Conservation (phyloP, 2,797 vertebrate genomes). For the Alfaro cultratus region DNA sequence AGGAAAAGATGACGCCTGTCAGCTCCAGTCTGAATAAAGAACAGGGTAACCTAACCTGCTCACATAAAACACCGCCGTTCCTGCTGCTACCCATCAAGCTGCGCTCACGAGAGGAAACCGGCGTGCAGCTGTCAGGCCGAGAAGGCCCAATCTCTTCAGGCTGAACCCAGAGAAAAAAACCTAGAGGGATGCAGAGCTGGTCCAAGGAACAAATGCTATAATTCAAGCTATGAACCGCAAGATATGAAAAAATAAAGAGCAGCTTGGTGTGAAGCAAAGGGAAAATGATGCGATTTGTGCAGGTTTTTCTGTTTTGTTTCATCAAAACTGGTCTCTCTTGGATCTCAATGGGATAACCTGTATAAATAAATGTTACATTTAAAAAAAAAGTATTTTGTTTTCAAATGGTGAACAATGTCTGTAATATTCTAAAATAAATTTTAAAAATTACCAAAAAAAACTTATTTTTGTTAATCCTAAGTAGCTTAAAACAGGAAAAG, state of each 20-base stretch:
- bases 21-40: slow-evolving; percentile 49
- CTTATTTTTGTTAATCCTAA: neutral
- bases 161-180: slow-evolving; percentile 1
- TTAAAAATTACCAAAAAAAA: no score
- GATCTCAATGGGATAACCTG: neutral
- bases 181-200: neutral
- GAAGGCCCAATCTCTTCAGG: slow-evolving; percentile 12
- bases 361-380: neutral
- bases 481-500: neutral
- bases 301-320: no score
- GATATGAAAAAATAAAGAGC: neutral
- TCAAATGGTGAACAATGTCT: neutral
- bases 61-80: slow-evolving; percentile 34
- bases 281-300: no score
- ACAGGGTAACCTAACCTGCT: slow-evolving; percentile 68
- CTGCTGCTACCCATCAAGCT: slow-evolving; percentile 54
- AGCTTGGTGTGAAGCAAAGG: neutral
- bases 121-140: slow-evolving; percentile 26
- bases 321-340: no score
- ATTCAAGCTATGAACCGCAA: neutral
- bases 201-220: no score
- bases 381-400: neutral
- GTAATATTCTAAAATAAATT: neutral
- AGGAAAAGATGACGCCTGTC: slow-evolving; percentile 52
- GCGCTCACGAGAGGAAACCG: neutral